Evolutionary conservation across 2,888 invertebrate species (phyloP).

Genomic region (Ormyrus pomaceus): DNA sequence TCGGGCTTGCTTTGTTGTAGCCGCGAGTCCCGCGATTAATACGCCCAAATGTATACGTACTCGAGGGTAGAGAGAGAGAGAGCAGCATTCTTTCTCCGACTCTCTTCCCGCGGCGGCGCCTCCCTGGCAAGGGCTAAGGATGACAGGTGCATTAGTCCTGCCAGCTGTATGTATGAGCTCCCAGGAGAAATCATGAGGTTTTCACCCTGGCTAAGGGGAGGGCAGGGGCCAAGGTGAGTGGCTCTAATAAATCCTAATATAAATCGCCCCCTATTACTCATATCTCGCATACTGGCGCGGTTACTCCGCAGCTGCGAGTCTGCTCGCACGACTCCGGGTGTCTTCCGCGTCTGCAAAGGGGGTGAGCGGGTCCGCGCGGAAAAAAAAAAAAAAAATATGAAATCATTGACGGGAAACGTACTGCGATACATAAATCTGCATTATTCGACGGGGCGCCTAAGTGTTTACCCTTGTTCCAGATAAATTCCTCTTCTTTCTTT

Average conservation of each 20-base stretch:
- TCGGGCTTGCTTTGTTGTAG: constrained; percentile 7
- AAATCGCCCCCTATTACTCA: constrained; percentile 66
- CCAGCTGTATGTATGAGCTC: constrained; percentile 56
- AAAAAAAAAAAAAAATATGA: constrained; percentile 27
- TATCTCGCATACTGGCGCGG: neutral
- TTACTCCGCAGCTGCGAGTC: neutral
- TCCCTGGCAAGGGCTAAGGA: constrained; percentile 18
- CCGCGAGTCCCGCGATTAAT: constrained; percentile 10
- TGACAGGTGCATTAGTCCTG: constrained; percentile 37
- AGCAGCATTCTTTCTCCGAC: neutral
- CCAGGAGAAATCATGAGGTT: constrained; percentile 74
- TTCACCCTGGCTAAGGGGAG: constrained; percentile 57
- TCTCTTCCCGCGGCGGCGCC: neutral
- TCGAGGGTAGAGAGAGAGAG: neutral
- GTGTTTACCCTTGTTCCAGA: constrained; percentile 34
- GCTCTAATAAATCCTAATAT: constrained; percentile 74
- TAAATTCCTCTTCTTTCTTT: constrained; percentile 4
- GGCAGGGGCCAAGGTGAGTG: constrained; percentile 62
- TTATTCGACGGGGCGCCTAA: constrained; percentile 25
- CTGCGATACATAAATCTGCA: constrained; percentile 38
- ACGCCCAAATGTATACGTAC: constrained; percentile 13
- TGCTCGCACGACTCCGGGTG: constrained; percentile 7
- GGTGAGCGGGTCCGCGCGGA: neutral
- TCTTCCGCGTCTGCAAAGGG: neutral
- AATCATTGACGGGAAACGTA: constrained; percentile 26